A percentile compares a stretch with the other conserved stretches of the same genome.
Evolutionary conservation across 1,140 invertebrate species (phyloP).

Genomic region (Asobara japonica): DNA sequence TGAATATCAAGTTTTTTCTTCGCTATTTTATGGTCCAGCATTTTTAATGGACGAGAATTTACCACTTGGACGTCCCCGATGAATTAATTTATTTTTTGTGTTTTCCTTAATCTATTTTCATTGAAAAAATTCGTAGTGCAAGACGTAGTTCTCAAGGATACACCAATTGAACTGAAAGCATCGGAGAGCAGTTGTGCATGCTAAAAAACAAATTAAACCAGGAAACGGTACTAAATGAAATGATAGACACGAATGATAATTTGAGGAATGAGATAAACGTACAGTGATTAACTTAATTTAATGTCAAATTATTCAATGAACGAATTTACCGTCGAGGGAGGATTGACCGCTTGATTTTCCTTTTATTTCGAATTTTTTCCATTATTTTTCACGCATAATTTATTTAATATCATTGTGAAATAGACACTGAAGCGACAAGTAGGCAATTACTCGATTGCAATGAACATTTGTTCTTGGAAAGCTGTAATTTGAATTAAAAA

Average conservation of each 20-base stretch:
- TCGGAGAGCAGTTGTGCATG: slow-evolving; percentile 92
- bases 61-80: no score
- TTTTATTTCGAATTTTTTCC: background rate
- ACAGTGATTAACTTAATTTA: background rate
- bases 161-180: slow-evolving; percentile 90
- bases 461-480: background rate
- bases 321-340: background rate
- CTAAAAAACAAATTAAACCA: slow-evolving; percentile 67
- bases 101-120: slow-evolving; percentile 74
- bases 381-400: slow-evolving; percentile 4
- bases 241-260: slow-evolving; percentile 40
- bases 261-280: background rate
- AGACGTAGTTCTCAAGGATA: slow-evolving; percentile 97
- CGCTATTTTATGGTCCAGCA: no score
- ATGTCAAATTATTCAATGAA: background rate
- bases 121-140: slow-evolving; percentile 79
- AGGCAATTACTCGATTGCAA: background rate
- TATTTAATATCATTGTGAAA: background rate
- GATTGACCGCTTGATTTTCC: background rate
- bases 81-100: slow-evolving; percentile 62
- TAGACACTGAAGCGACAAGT: background rate
- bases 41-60: no score
- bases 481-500: background rate
- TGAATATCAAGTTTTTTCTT: no score
- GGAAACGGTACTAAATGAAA: slow-evolving; percentile 50